Evolutionary conservation across 2,797 vertebrate species (phyloP), one percentile per base, ranked within the genome.

Genomic region (Clamator glandarius): DNA sequence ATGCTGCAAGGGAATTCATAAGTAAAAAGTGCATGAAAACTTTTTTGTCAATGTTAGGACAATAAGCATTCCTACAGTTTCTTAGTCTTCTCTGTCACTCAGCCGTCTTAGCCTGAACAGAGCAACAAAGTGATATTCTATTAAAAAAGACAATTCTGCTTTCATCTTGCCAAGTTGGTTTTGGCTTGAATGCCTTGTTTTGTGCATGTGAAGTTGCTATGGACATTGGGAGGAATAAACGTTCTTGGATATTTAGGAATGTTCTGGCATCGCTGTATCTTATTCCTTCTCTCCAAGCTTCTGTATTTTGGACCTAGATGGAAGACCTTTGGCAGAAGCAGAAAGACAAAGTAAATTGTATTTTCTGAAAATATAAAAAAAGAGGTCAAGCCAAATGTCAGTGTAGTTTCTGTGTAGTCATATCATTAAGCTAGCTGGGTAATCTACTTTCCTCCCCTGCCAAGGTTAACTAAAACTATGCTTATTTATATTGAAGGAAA

Each of bases 1-100:
- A 85, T 46, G 28, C 48, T 89, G 58, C 66, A 62, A 69, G 63
- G 66, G 84, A 95, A 89, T 96, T 95, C 94, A 59, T 90, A 95
- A 90, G 42, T 81, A 91, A 92, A 89, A 92, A 93, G 90, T 90
- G 35, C 59, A 59, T 1, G 44, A 76, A 86, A 88, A 76, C 44
- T 93, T 86, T 87, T 84, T 87, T 84, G 85, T 81, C 36, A 73
- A 79, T 82, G 70, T 84, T 92, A 67, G 31, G 74, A 78, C 66
- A 83, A 74, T 69, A 86, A 91, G 48, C 41, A 44, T 92, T 93
- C 84, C 70, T 88, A 70, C 44, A 86, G 74, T 36, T 94, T 58
- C 81, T 89, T 62, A 55, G 54, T 55, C 41, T 91, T 77, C 33
- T 48, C 69, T 96, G 44, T 39, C 55, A 83, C n/a, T 87, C 67